Conservation (phyloP, 2,797 vertebrate species). For the Poecile montanus region DNA sequence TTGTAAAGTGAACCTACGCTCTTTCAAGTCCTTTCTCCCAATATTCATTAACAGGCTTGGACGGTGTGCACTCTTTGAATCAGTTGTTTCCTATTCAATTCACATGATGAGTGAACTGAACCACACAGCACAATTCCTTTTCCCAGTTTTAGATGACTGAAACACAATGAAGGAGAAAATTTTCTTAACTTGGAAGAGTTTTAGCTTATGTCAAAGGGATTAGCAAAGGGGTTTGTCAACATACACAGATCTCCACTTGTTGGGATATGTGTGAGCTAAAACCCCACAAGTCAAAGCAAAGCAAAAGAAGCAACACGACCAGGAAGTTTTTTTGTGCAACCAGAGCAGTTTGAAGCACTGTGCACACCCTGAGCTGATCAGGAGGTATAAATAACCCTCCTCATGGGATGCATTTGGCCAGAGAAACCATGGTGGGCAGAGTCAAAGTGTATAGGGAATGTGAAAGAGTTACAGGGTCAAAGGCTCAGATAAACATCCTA, state of each 20-base stretch:
- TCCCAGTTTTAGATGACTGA: not conserved
- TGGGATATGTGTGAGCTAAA: not conserved
- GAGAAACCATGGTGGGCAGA: not conserved
- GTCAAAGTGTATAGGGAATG: not conserved
- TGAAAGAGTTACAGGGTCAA: not conserved
- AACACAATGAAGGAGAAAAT: constrained; percentile 5
- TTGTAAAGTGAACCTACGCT: not conserved
- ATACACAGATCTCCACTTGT: not conserved
- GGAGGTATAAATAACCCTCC: not conserved
- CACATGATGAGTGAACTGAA: not conserved
- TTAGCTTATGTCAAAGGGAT: not conserved
- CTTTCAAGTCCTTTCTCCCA: not conserved
- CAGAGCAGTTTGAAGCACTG: not conserved
- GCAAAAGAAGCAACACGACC: not conserved
- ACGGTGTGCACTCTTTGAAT: not conserved
- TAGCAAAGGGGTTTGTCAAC: not conserved
- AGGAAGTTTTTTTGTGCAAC: not conserved
- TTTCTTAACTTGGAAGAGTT: constrained; percentile 14
- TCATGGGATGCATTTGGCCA: not conserved
- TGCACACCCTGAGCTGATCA: not conserved
- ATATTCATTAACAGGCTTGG: not conserved
- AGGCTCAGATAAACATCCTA: not conserved
- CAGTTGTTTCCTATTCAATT: not conserved
- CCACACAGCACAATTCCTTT: not conserved
- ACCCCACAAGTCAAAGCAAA: not conserved